Percentiles rank a stretch among this genome's conserved stretches.
phyloP scores from a whole-genome alignment of 2,888 invertebrate species.

The Phania funesta region DNA sequence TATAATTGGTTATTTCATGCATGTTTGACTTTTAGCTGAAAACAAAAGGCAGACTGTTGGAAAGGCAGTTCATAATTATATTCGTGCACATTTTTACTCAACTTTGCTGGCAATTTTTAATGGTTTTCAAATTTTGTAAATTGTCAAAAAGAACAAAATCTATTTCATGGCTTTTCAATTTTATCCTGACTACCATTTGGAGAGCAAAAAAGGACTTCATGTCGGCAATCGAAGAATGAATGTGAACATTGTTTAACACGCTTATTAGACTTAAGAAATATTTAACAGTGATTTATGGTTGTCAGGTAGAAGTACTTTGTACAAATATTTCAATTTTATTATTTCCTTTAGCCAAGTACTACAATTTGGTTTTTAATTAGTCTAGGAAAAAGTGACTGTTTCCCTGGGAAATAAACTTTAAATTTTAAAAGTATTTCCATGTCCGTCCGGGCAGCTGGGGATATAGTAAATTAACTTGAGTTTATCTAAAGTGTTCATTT shows the following conservation, averaged over 20 bases:
- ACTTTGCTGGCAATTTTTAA: constrained; percentile 50
- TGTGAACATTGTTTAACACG: constrained; percentile 9
- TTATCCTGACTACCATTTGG: not conserved
- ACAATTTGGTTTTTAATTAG: constrained; percentile 48
- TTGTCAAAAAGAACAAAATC: constrained; percentile 44
- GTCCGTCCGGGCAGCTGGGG: constrained; percentile 5
- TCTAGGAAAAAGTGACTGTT: not conserved
- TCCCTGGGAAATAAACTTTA: not conserved
- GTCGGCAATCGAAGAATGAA: not conserved
- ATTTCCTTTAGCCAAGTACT: not conserved
- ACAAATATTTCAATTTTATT: constrained; percentile 42
- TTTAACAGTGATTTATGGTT: constrained; percentile 56
- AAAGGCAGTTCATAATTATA: constrained; percentile 47
- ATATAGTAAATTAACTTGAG: constrained; percentile 44
- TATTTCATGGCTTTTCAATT: constrained; percentile 49
- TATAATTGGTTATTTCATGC: constrained; percentile 64
- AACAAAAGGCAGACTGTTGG: constrained; percentile 9
- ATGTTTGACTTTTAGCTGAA: constrained; percentile 46
- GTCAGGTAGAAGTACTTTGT: constrained; percentile 30
- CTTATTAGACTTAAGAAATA: constrained; percentile 27
- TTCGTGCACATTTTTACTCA: constrained; percentile 41
- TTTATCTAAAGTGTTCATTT: constrained; percentile 58
- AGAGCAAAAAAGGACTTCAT: constrained; percentile 15
- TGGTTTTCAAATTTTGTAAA: constrained; percentile 56
- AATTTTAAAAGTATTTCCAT: constrained; percentile 8